Evolutionary conservation across 2,113 vertebrate species (phyloP).

Genomic region (Malurus elegans): DNA sequence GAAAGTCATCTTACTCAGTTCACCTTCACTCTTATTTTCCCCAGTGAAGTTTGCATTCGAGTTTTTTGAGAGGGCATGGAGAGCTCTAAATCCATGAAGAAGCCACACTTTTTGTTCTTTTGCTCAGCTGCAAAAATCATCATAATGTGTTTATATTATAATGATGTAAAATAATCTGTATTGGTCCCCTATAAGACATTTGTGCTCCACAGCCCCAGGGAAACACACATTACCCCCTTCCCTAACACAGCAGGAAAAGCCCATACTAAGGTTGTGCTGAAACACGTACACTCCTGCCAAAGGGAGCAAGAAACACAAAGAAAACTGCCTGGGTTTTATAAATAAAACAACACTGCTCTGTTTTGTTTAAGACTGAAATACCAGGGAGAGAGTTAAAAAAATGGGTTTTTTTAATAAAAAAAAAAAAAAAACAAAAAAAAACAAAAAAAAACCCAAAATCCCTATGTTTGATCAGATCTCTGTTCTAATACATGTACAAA

Average conservation of each 20-base stretch:
- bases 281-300: fast-evolving
- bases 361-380: neutral
- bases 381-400: fast-evolving
- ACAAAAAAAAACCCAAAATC: too few relatives aligned
- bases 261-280: fast-evolving
- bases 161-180: neutral
- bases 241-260: neutral
- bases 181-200: neutral
- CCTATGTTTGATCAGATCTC: neutral
- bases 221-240: neutral
- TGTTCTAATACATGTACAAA: neutral
- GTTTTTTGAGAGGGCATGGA: neutral
- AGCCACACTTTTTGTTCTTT: neutral
- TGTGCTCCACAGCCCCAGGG: neutral
- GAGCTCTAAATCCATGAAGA: neutral
- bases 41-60: neutral
- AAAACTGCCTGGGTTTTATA: neutral
- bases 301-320: neutral
- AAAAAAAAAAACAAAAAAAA: too few relatives aligned
- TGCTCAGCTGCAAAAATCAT: neutral
- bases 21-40: neutral
- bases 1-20: neutral
- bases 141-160: neutral
- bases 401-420: neutral
- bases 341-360: fast-evolving